Evolutionary conservation across 2,113 vertebrate species (phyloP).

Genomic region (Eublepharis macularius): DNA sequence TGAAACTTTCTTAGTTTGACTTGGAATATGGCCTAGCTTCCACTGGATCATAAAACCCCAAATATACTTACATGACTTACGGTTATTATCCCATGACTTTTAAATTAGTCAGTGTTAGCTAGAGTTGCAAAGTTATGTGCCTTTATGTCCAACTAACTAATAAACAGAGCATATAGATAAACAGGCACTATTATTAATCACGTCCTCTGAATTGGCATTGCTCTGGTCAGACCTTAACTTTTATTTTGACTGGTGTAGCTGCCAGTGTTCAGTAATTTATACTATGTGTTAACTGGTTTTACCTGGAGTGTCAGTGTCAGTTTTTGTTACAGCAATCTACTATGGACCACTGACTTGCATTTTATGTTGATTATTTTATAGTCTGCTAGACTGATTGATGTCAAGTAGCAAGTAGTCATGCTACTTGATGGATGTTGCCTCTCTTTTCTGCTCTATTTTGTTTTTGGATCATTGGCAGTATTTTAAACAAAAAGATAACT

Average conservation of each 20-base stretch:
- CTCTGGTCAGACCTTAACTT: background rate
- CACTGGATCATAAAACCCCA: background rate
- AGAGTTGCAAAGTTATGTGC: background rate
- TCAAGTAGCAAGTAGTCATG: background rate
- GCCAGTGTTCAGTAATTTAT: background rate
- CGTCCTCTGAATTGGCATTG: background rate
- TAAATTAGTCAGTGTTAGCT: background rate
- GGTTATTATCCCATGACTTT: background rate
- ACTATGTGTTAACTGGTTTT: background rate
- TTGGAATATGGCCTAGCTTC: background rate
- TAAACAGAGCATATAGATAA: background rate
- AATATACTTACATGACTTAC: background rate
- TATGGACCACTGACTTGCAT: background rate
- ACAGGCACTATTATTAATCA: too few species aligned
- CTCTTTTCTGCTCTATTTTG: background rate
- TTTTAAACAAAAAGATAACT: background rate
- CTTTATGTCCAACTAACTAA: background rate
- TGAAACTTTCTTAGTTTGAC: background rate
- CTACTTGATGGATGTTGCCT: background rate
- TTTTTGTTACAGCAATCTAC: background rate
- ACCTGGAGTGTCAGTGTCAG: background rate
- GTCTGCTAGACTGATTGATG: background rate
- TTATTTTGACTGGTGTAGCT: background rate
- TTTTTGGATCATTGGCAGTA: background rate
- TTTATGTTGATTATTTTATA: background rate